A percentile compares a stretch with the other conserved stretches of the same genome.
Conservation (phyloP, 2,888 invertebrate species). For the Polymixis flavicincta region DNA sequence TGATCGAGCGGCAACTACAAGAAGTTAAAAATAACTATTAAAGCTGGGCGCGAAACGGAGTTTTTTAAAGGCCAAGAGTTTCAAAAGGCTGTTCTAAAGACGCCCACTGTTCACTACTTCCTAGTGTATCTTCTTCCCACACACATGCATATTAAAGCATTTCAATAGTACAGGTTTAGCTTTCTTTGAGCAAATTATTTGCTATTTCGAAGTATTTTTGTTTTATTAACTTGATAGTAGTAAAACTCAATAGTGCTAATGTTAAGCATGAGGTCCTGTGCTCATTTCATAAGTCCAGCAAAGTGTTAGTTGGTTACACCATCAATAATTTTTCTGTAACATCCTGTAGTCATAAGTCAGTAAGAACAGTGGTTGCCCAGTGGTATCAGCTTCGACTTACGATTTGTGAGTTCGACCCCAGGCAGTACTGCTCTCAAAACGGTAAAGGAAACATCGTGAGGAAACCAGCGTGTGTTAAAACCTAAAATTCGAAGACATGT, state of each 20-base stretch:
- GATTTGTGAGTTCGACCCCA: too few species aligned
- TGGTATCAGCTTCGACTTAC: too few species aligned
- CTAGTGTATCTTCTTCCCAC: background rate
- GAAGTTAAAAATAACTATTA: background rate
- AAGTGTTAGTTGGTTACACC: background rate
- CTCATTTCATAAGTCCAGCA: background rate
- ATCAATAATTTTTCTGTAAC: background rate
- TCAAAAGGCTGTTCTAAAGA: background rate
- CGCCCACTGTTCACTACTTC: background rate
- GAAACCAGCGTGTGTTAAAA: too few species aligned
- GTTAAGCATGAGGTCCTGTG: background rate
- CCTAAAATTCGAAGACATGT: too few species aligned
- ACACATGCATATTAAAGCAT: background rate
- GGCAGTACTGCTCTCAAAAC: too few species aligned
- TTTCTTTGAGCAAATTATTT: background rate
- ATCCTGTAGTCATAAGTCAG: too few species aligned
- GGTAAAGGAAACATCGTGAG: too few species aligned
- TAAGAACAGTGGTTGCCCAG: too few species aligned
- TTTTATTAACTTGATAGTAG: background rate
- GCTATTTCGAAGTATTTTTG: background rate
- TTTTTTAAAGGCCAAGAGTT: conserved; percentile 4
- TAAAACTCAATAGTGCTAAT: background rate
- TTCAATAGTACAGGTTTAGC: background rate
- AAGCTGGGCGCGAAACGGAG: background rate
- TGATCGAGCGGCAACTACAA: background rate